Evolutionary conservation across 2,888 invertebrate genomes (phyloP).

Genomic region (Papilio elwesi): DNA sequence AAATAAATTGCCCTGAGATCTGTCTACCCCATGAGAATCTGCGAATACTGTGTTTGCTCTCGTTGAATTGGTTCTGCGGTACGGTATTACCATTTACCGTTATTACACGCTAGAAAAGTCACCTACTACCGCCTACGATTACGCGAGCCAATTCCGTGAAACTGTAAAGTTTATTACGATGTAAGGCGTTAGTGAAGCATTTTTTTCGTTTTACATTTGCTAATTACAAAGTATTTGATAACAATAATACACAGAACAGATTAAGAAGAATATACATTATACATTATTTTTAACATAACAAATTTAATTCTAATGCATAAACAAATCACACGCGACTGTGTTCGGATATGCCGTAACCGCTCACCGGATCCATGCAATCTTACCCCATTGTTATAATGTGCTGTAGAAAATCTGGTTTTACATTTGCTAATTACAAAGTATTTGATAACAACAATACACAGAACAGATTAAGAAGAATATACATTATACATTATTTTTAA

Average conservation of each 20-base stretch:
- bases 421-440: not conserved
- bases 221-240: not conserved
- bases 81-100: not conserved
- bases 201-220: not conserved
- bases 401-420: no score
- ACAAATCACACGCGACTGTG: no score
- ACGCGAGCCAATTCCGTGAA: conserved; percentile 6
- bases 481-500: no score
- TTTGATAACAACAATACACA: not conserved
- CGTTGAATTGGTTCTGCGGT: not conserved
- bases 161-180: not conserved
- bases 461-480: not conserved
- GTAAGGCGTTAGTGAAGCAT: not conserved
- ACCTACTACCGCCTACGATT: not conserved
- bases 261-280: not conserved
- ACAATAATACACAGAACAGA: not conserved
- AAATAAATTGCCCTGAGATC: no score
- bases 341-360: no score
- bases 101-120: not conserved
- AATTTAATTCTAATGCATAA: no score
- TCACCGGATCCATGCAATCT: no score
- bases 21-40: no score
- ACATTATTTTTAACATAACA: no score
- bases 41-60: not conserved
- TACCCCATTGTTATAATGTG: no score